Evolutionary conservation across 1,140 invertebrate species (phyloP), one percentile per base, ranked within the genome.

Genomic region (Bradysia coprophila): DNA sequence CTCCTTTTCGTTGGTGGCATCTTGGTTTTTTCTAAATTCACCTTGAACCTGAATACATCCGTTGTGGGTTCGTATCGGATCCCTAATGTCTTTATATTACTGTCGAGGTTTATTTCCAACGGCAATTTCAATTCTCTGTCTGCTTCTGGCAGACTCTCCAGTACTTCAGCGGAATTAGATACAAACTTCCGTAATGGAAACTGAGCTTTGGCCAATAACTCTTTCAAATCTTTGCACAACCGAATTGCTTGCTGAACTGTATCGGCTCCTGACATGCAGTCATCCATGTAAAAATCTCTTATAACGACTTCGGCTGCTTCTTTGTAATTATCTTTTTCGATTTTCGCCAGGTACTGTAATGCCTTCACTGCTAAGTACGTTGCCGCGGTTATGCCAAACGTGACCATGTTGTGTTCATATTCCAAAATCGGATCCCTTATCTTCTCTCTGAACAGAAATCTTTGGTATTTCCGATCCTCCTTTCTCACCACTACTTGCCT

Each of bases 271-370:
- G 50, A 44, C 1, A 60, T 18, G 5, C 58, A 16, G 46, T 65
- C 60, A 49, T 67, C 61, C 6, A 66, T 56, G 43, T 57, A 58
- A 40, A 54, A 55, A 18, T 52, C 46, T 19, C 45, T 36, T 28
- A 49, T 28, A 21, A 53, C 19, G 9, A 45, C 45, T 16, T 46
- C 38, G 1, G 46, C 20, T 18, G 51, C 51, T 43, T 47, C 42
- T 3, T 48, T 49, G 43, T 45, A 59, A 13, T 40, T 44, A 11
- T 22, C n/a, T 16, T 18, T 8, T 24, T 20, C 24, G 24, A 40
- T 37, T 16, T 6, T 8, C 2, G 41, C 41, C 5, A 45, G 19
- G n/a, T 28, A 22, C 11, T 21, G 38, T n/a, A 43, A 6, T 5
- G 28, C 21, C 23, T 37, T 31, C 2, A 40, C 37, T 1, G 55